These are phyloP conservation scores for Drosophila stalkeri DNA, from an alignment of 2,888 invertebrate genomes.

Conservation along the genomic window DNA sequence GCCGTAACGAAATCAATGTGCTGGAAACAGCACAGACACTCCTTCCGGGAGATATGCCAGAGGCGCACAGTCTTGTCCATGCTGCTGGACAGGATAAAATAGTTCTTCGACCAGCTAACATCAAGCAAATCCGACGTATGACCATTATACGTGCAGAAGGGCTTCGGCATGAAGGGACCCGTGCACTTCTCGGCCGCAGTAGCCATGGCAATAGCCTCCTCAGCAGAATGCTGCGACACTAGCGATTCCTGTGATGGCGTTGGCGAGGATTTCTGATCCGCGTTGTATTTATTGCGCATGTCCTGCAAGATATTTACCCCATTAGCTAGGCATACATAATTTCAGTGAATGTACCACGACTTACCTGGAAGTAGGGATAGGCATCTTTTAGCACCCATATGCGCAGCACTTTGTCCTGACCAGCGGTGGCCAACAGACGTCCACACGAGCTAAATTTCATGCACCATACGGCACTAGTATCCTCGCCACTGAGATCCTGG, in stretches of 20 bases:
- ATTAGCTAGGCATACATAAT: background rate
- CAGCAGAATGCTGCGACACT: slow-evolving; percentile 90
- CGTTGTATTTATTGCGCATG: slow-evolving; percentile 97
- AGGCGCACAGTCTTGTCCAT: slow-evolving; percentile 99
- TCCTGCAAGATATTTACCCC: slow-evolving; percentile 87
- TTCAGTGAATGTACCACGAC: background rate
- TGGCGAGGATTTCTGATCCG: slow-evolving; percentile 94
- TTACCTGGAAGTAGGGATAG: slow-evolving; percentile 93
- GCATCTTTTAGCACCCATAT: slow-evolving; percentile 98
- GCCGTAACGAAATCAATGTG: slow-evolving; percentile 99
- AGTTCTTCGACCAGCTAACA: slow-evolving; percentile 99
- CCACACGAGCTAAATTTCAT: slow-evolving; percentile 99
- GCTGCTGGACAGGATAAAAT: slow-evolving; percentile 98
- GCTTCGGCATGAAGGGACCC: slow-evolving; percentile 93
- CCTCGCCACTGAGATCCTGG: slow-evolving; percentile 93
- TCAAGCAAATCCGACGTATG: slow-evolving; percentile 98
- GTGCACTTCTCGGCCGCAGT: slow-evolving; percentile 87
- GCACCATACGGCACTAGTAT: slow-evolving; percentile 98
- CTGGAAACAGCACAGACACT: slow-evolving; percentile 99
- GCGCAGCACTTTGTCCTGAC: slow-evolving; percentile 96
- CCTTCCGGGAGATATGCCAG: slow-evolving; percentile 98
- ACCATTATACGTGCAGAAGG: slow-evolving; percentile 96
- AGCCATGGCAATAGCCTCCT: slow-evolving; percentile 86
- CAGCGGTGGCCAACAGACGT: slow-evolving; percentile 97
- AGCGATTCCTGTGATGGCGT: slow-evolving; percentile 97